These are phyloP conservation scores for Gambelia wislizenii DNA, from an alignment of 2,797 vertebrate genomes.

Conservation along the genomic window DNA sequence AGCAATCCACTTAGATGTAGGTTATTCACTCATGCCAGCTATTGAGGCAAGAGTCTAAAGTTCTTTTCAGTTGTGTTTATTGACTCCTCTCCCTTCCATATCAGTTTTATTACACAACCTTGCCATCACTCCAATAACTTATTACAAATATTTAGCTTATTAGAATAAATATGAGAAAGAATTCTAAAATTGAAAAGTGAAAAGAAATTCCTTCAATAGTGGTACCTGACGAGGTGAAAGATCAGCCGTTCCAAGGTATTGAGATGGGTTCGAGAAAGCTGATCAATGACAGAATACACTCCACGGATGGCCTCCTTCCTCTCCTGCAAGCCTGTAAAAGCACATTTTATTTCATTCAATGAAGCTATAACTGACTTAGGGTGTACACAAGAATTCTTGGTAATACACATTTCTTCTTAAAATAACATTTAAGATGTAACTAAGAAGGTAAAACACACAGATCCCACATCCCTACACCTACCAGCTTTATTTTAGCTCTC, in stretches of 20 bases:
- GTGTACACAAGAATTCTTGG: not conserved
- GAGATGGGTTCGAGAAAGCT: conserved; percentile 95
- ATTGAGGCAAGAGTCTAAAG: too few species aligned
- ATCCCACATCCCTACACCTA: not conserved
- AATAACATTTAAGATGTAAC: not conserved
- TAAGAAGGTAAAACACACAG: not conserved
- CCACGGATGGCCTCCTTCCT: conserved; percentile 90
- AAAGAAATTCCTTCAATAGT: not conserved
- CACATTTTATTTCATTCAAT: not conserved
- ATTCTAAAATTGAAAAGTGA: not conserved
- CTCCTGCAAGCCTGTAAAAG: conserved; percentile 89
- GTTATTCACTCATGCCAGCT: too few species aligned
- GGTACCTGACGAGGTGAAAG: conserved; percentile 96
- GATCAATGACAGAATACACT: conserved; percentile 95
- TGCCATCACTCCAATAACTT: too few species aligned
- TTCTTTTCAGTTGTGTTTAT: too few species aligned
- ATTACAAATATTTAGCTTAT: too few species aligned
- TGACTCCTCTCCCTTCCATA: too few species aligned
- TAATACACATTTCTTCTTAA: too few species aligned
- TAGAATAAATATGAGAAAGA: not conserved
- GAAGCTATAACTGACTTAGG: not conserved
- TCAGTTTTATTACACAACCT: too few species aligned
- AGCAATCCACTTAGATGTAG: too few species aligned
- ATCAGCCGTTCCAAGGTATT: conserved; percentile 95
- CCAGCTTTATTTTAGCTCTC: not conserved